Evolutionary conservation across 2,888 invertebrate genomes (phyloP).

Genomic region (Apodemia hepburni): DNA sequence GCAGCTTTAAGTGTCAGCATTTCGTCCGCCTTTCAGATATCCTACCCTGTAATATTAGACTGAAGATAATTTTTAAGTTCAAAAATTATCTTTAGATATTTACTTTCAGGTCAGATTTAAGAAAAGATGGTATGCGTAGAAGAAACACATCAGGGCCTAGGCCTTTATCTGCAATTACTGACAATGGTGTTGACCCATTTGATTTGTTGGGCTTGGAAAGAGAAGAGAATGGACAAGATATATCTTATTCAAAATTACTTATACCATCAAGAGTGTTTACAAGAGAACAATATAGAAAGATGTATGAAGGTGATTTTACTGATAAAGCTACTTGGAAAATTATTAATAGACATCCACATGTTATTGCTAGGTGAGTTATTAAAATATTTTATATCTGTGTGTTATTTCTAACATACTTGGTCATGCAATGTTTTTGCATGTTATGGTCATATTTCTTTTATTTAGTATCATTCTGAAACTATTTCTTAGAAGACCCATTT

Average conservation of each 20-base stretch:
- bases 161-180: slow-evolving; percentile 91
- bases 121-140: slow-evolving; percentile 87
- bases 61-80: too few species aligned
- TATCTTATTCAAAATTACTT: slow-evolving; percentile 92
- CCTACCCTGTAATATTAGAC: too few species aligned
- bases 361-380: slow-evolving; percentile 77
- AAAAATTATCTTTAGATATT: background rate
- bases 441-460: slow-evolving; percentile 8
- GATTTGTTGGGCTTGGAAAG: slow-evolving; percentile 91
- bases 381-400: background rate
- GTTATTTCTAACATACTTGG: slow-evolving; percentile 1
- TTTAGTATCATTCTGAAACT: slow-evolving; percentile 23
- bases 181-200: slow-evolving; percentile 91
- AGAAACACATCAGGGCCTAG: slow-evolving; percentile 91
- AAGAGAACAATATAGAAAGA: slow-evolving; percentile 67
- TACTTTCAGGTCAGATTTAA: slow-evolving; percentile 75
- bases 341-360: slow-evolving; percentile 71
- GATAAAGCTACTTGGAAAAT: slow-evolving; percentile 68
- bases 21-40: too few species aligned
- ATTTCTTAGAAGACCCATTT: slow-evolving; percentile 20
- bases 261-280: slow-evolving; percentile 83
- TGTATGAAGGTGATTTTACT: slow-evolving; percentile 68
- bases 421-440: slow-evolving; percentile 9
- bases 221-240: slow-evolving; percentile 93
- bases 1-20: too few species aligned